Evolutionary conservation across 1,140 invertebrate species (phyloP).

Genomic region (Acromyrmex charruanus): DNA sequence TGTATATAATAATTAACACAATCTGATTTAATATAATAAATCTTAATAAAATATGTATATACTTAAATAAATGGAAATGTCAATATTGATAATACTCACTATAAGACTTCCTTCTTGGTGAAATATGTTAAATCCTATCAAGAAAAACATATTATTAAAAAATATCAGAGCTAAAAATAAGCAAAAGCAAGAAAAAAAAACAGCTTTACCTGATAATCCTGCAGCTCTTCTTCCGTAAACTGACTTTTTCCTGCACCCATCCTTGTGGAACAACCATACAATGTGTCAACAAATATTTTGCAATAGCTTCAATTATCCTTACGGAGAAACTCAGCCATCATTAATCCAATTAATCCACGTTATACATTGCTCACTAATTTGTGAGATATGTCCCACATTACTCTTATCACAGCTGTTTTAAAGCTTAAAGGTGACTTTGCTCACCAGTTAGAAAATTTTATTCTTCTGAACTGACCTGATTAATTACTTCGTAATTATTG

Average conservation of each 20-base stretch:
- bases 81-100: constrained; percentile 89
- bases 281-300: neutral
- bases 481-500: neutral
- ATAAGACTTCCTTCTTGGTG: constrained; percentile 95
- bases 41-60: constrained; percentile 6
- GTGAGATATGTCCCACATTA: neutral
- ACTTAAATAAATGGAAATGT: constrained; percentile 31
- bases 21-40: constrained; percentile 10
- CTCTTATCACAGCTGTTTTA: neutral
- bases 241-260: constrained; percentile 94
- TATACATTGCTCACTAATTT: constrained; percentile 2
- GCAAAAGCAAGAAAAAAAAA: constrained; percentile 87
- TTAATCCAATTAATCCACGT: neutral
- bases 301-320: constrained; percentile 1
- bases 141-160: neutral
- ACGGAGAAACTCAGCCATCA: neutral
- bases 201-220: constrained; percentile 93
- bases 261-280: constrained; percentile 44
- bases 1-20: constrained; percentile 47
- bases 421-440: neutral
- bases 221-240: constrained; percentile 95
- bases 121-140: constrained; percentile 95
- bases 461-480: neutral
- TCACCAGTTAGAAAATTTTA: neutral
- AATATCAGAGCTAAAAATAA: neutral